phyloP scores from a whole-genome alignment of 2,113 vertebrate genomes.

The Oryzias celebensis region DNA sequence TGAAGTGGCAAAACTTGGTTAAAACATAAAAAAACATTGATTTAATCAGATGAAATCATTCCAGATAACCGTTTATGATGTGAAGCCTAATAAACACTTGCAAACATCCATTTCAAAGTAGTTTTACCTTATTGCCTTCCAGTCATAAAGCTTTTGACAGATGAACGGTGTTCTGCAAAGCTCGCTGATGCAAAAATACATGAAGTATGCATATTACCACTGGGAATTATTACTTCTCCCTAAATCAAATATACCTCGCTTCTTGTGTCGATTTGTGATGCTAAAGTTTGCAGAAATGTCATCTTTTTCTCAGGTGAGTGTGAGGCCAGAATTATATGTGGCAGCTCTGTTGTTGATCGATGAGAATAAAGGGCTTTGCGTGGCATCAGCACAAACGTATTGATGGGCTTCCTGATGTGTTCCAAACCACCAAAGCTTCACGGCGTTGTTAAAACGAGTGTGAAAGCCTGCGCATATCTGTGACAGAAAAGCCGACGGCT shows the following conservation, averaged over 20 bases:
- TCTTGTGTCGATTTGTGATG: conserved; percentile 12
- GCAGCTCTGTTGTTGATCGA: conserved; percentile 43
- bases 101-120: conserved; percentile 15
- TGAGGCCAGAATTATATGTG: conserved; percentile 26
- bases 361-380: conserved; percentile 50
- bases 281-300: conserved; percentile 5
- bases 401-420: conserved; percentile 48
- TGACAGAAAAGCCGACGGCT: conserved; percentile 67
- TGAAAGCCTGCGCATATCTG: conserved; percentile 29
- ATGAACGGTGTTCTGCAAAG: conserved; percentile 48
- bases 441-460: conserved; percentile 23
- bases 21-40: too few relatives aligned
- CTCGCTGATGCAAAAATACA: conserved; percentile 53
- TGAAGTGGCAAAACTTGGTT: too few relatives aligned
- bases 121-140: conserved; percentile 19
- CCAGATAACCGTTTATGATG: too few relatives aligned
- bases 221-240: conserved; percentile 33
- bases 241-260: conserved; percentile 9
- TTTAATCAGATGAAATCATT: too few relatives aligned
- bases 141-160: conserved; percentile 28
- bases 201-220: neutral
- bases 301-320: conserved; percentile 46
- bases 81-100: conserved; percentile 13
- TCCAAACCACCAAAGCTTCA: conserved; percentile 46
- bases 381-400: conserved; percentile 57